These are phyloP conservation scores for Zoanthus gigantus DNA, from an alignment of 92 coral and sea anemone genomes.

Conservation along the genomic window DNA sequence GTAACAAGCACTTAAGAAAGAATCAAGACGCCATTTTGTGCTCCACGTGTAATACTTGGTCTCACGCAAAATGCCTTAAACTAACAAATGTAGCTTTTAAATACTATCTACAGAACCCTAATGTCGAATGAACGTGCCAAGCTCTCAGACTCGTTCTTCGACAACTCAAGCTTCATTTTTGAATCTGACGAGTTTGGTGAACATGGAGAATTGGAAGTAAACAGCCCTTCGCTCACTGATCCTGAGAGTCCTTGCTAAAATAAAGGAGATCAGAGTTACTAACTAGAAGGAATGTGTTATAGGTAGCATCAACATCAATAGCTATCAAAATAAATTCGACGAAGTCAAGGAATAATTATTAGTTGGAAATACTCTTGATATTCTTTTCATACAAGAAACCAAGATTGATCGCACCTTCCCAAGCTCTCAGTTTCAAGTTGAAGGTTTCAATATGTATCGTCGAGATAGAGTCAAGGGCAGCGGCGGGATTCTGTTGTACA, in stretches of 20 bases:
- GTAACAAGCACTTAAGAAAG: slow-evolving; percentile 57
- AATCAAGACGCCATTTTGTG: slow-evolving; percentile 71
- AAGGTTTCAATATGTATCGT: slow-evolving; percentile 46
- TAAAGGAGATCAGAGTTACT: neutral
- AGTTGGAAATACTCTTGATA: slow-evolving; percentile 21
- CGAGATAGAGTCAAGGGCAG: slow-evolving; percentile 30
- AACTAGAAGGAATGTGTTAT: slow-evolving; percentile 50
- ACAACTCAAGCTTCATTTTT: neutral
- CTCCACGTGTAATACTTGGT: slow-evolving; percentile 50
- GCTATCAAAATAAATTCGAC: slow-evolving; percentile 54
- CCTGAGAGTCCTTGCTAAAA: neutral
- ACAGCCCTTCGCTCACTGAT: neutral
- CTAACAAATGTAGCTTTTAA: slow-evolving; percentile 19
- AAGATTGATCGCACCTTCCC: slow-evolving; percentile 57
- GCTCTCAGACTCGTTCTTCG: slow-evolving; percentile 56
- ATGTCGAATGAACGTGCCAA: slow-evolving; percentile 60
- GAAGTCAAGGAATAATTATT: slow-evolving; percentile 54
- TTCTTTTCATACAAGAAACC: slow-evolving; percentile 55
- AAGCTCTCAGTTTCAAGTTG: slow-evolving; percentile 54
- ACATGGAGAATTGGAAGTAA: neutral
- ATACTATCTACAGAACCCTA: slow-evolving; percentile 50
- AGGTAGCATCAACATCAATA: slow-evolving; percentile 49
- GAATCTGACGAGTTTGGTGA: neutral
- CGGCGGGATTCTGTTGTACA: neutral
- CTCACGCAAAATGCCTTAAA: slow-evolving; percentile 58